phyloP scores from a whole-genome alignment of 2,797 vertebrate species.

The Scyliorhinus canicula region DNA sequence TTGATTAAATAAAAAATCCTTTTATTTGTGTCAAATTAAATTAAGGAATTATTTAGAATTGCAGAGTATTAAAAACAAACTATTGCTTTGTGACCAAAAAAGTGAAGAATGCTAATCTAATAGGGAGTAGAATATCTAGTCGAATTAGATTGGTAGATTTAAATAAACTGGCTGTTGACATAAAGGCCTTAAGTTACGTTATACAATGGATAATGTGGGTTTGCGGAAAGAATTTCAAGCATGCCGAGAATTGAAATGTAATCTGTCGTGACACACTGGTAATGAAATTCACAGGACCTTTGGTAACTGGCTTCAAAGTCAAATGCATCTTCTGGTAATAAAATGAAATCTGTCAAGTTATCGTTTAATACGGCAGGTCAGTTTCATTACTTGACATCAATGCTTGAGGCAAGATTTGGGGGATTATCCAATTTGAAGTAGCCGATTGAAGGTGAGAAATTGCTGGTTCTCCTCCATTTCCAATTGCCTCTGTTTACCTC shows the following conservation, averaged over 20 bases:
- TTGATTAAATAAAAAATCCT: slow-evolving; percentile 49
- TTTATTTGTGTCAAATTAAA: slow-evolving; percentile 47
- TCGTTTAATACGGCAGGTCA: neutral
- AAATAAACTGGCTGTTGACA: slow-evolving; percentile 8
- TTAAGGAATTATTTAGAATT: slow-evolving; percentile 44
- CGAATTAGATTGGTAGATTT: neutral
- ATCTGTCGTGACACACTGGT: neutral
- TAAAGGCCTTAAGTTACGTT: neutral
- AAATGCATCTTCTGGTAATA: slow-evolving; percentile 7
- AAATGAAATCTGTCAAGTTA: slow-evolving; percentile 32
- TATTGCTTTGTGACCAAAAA: neutral
- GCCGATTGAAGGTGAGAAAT: neutral
- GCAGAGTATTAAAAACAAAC: slow-evolving; percentile 39
- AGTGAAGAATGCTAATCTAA: neutral
- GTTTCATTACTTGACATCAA: neutral
- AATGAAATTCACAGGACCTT: slow-evolving; percentile 23
- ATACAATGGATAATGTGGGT: slow-evolving; percentile 1
- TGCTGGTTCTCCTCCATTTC: neutral
- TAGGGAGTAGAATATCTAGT: neutral
- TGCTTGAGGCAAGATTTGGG: neutral
- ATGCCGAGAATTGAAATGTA: neutral
- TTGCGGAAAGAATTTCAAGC: neutral
- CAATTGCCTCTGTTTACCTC: too few relatives aligned
- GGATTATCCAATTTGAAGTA: neutral
- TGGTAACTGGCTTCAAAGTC: slow-evolving; percentile 21